Evolutionary conservation across 1,140 invertebrate species (phyloP).

Genomic region (Augochlora pura): DNA sequence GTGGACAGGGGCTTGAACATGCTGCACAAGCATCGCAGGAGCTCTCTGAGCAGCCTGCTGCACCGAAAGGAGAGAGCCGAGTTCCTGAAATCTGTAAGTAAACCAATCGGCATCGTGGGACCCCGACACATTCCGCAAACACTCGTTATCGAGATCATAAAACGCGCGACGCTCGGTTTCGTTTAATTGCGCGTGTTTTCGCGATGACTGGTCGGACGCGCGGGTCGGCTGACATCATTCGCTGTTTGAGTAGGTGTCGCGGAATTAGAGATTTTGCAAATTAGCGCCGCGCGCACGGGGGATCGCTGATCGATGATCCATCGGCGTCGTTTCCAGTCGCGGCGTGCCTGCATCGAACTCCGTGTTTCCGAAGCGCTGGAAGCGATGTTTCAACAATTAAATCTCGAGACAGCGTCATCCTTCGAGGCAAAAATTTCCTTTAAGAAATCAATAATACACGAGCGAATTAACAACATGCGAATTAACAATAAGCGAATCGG

Average conservation of each 20-base stretch:
- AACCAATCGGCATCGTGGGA: neutral
- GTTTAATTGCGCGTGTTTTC: constrained; percentile 41
- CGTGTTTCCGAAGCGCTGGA: too few species aligned
- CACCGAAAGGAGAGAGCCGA: constrained; percentile 57
- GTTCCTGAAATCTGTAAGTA: constrained; percentile 71
- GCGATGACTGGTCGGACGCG: constrained; percentile 13
- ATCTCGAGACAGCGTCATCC: too few species aligned
- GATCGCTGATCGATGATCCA: too few species aligned
- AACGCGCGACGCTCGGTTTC: constrained; percentile 12
- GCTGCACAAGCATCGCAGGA: constrained; percentile 64
- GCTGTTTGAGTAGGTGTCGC: constrained; percentile 24
- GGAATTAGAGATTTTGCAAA: constrained; percentile 23
- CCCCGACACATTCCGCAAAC: too few species aligned
- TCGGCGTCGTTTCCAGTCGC: too few species aligned
- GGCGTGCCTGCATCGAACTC: too few species aligned
- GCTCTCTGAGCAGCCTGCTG: constrained; percentile 49
- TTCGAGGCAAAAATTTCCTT: too few species aligned
- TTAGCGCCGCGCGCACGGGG: neutral
- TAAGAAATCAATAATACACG: too few species aligned
- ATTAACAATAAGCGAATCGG: too few species aligned
- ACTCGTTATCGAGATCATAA: constrained; percentile 36
- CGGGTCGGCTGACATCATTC: constrained; percentile 27
- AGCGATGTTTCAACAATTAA: too few species aligned
- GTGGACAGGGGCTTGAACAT: constrained; percentile 63
- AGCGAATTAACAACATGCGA: too few species aligned